Evolutionary conservation across 1,140 invertebrate species (phyloP).

Genomic region (Hyphantria cunea): DNA sequence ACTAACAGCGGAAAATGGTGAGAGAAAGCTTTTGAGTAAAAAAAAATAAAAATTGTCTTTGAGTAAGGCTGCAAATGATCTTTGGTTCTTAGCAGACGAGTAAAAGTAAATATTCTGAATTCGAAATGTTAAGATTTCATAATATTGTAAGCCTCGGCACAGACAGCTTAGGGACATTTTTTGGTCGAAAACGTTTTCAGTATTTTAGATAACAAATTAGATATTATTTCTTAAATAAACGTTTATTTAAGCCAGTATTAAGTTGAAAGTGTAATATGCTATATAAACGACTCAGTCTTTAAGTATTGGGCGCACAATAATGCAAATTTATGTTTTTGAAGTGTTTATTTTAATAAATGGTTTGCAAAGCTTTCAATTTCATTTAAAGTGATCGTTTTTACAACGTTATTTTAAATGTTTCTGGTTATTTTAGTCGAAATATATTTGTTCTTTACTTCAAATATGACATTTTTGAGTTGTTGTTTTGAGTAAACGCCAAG

Average conservation of each 20-base stretch:
- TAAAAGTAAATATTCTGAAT: no score
- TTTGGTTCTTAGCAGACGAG: no score
- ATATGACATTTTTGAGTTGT: no score
- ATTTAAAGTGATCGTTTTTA: constrained; percentile 4
- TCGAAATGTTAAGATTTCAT: no score
- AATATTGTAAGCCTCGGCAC: no score
- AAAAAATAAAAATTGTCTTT: no score
- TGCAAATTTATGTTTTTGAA: constrained; percentile 19
- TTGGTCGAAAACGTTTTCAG: neutral
- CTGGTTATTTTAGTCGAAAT: constrained; percentile 6
- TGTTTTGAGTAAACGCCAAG: no score
- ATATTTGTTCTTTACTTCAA: neutral
- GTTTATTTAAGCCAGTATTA: constrained; percentile 11
- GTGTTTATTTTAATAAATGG: constrained; percentile 23
- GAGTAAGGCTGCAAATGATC: no score
- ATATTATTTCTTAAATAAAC: constrained; percentile 18
- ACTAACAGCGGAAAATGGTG: no score
- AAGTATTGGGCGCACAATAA: constrained; percentile 15
- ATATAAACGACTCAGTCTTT: constrained; percentile 20
- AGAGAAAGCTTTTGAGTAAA: no score
- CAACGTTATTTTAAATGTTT: constrained; percentile 16
- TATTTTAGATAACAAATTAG: neutral
- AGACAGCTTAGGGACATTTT: neutral
- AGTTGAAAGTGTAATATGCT: constrained; percentile 20
- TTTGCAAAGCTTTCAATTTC: constrained; percentile 12